Base-by-base conservation (phyloP, 2,797 vertebrate genomes). In the Salarias fasciatus region DNA sequence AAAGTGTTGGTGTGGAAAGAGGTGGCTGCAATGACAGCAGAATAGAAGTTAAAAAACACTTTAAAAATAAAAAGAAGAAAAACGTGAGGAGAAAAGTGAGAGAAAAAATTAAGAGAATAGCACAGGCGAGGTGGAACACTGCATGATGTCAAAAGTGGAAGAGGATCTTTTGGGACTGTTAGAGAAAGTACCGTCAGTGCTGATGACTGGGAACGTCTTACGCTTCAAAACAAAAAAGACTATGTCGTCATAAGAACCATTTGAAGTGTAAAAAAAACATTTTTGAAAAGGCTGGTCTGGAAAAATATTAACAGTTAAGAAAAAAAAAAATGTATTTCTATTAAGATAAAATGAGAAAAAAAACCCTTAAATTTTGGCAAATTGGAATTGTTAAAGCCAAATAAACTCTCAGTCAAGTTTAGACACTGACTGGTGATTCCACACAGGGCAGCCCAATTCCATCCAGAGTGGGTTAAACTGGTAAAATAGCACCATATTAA, bases 201-300 rank as follows among this genome's bases (percentile, higher is more conserved):
- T 86, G 72, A 85, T 85, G 62, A 82, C 55, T 80, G 78, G 76
- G 77, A 82, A 75, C 74, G 69, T 45, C 46, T 53, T 49, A 45
- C 64, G 68, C 66, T 77, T 82, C 46, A 72, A 63, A 18, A 76
- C 50, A 51, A 68, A 72, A 61, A 62, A 69, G 51, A 43, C 63
- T 57, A 51, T 29, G 48, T 81, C 61, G 63, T 65, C 53, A 42
- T 46, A 63, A 57, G 35, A 30, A 53, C 53, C 64, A 45, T 72
- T 82, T 72, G 35, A 74, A 50, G 9, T n/a, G 49, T 15, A 40
- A 45, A n/a, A 44, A n/a, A 52, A 49, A 53, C 53, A 53, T 9
- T 6, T 31, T 8, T 11, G 2, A 51, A 18, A 15, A 55, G 31
- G 8, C n/a, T n/a, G n/a, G n/a, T 4, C 30, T 4, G 8, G 7